Conservation (phyloP, 92 coral and sea anemone genomes). For the Montipora capitata region DNA sequence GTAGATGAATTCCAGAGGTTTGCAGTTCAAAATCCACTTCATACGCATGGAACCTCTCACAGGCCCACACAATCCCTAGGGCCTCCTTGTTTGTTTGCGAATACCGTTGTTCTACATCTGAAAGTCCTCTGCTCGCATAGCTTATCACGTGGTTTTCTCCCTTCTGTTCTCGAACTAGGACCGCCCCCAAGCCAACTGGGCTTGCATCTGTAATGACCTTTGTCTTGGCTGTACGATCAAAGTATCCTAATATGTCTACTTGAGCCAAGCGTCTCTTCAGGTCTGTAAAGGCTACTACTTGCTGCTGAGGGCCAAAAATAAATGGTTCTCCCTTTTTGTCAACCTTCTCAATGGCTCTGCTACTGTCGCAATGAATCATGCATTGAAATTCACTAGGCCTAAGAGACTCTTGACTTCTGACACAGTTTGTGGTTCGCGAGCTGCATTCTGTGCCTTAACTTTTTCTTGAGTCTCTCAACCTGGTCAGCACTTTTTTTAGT, state of each 20-base stretch:
- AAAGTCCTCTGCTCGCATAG: neutral
- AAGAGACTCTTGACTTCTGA: neutral
- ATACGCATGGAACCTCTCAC: too few species aligned
- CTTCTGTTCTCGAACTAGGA: neutral
- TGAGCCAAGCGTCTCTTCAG: neutral
- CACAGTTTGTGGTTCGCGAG: neutral
- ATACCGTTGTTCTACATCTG: neutral
- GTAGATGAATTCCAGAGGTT: neutral
- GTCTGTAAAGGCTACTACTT: neutral
- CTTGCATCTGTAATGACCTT: too few species aligned
- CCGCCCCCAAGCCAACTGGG: too few species aligned
- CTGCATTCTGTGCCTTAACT: neutral
- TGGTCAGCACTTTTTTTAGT: too few species aligned
- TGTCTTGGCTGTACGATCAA: neutral
- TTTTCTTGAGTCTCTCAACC: too few species aligned
- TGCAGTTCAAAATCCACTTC: neutral
- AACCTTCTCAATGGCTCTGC: too few species aligned
- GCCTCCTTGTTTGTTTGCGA: too few species aligned
- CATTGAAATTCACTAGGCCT: neutral
- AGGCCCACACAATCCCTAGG: too few species aligned
- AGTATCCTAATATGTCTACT: neutral
- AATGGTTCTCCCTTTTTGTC: neutral
- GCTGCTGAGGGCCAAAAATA: neutral
- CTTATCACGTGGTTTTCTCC: neutral
- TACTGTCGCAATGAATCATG: neutral